A percentile compares a stretch with the other conserved stretches of the same genome.
Conservation (phyloP, 2,888 invertebrate genomes). For the Ormyrus labotus region DNA sequence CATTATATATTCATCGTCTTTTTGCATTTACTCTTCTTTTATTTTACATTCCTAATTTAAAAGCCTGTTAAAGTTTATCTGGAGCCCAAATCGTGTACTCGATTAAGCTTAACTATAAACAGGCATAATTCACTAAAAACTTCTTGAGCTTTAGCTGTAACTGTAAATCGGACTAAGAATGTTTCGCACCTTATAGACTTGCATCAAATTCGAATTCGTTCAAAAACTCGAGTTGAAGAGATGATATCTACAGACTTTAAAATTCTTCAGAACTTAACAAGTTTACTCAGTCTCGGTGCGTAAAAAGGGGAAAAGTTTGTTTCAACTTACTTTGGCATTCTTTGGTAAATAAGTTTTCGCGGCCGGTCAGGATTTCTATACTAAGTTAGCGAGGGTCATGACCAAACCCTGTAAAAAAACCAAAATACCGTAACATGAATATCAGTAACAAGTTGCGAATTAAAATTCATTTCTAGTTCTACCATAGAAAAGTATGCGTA, state of each 20-base stretch:
- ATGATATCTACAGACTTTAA: slow-evolving; percentile 40
- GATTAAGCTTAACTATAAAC: background rate
- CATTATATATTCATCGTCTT: too few relatives aligned
- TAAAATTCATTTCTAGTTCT: too few relatives aligned
- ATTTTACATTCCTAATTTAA: background rate
- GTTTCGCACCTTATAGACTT: slow-evolving; percentile 3
- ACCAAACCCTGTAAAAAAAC: background rate
- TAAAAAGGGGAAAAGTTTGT: slow-evolving; percentile 41
- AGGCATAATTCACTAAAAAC: background rate
- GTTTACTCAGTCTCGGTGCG: slow-evolving; percentile 33
- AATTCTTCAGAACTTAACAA: slow-evolving; percentile 49
- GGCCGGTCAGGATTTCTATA: slow-evolving; percentile 26
- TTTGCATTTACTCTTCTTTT: too few relatives aligned
- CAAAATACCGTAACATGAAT: too few relatives aligned
- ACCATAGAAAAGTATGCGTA: too few relatives aligned
- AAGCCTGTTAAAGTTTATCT: background rate
- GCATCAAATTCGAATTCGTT: slow-evolving; percentile 33
- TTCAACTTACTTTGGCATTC: slow-evolving; percentile 52
- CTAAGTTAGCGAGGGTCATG: slow-evolving; percentile 28
- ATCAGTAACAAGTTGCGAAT: too few relatives aligned
- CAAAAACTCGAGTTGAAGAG: slow-evolving; percentile 30
- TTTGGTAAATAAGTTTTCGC: slow-evolving; percentile 50
- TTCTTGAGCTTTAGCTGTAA: background rate
- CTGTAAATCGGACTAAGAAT: slow-evolving; percentile 7
- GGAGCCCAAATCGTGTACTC: too few relatives aligned